Conservation (phyloP, 2,113 vertebrate genomes). For the Pycnonotus jocosus region DNA sequence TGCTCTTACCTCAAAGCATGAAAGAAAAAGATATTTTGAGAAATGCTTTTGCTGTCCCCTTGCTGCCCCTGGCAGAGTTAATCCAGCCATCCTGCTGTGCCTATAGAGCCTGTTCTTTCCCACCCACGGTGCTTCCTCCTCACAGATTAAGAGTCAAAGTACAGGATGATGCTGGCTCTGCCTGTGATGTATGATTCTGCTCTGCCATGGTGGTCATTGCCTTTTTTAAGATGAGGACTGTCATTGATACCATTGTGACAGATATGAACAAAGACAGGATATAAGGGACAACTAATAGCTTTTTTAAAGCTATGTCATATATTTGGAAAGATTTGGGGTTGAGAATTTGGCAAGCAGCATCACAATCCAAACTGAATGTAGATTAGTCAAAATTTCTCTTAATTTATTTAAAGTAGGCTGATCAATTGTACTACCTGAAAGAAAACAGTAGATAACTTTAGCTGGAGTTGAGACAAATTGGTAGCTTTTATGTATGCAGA, state of each 20-base stretch:
- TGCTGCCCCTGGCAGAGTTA: constrained; percentile 34
- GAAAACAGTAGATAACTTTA: neutral
- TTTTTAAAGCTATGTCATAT: neutral
- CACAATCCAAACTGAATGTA: neutral
- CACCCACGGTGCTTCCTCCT: neutral
- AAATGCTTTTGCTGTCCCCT: constrained; percentile 32
- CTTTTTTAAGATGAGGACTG: neutral
- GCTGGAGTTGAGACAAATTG: neutral
- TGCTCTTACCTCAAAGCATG: constrained; percentile 40
- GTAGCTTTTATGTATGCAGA: neutral
- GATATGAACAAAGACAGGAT: neutral
- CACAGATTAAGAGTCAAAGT: constrained; percentile 66
- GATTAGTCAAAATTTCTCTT: neutral
- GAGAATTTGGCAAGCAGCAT: neutral
- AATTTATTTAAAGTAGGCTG: neutral
- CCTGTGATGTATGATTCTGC: constrained; percentile 11
- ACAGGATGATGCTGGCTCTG: constrained; percentile 26
- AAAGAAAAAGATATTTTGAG: constrained; percentile 58
- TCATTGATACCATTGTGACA: neutral
- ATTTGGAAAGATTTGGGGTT: neutral
- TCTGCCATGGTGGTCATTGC: constrained; percentile 11
- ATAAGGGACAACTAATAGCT: neutral
- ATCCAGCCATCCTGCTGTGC: constrained; percentile 32
- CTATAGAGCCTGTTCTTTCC: constrained; percentile 48
- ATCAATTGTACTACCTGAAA: neutral